These are phyloP conservation scores for Apis cerana DNA, from an alignment of 1,140 invertebrate species.

Conservation along the genomic window DNA sequence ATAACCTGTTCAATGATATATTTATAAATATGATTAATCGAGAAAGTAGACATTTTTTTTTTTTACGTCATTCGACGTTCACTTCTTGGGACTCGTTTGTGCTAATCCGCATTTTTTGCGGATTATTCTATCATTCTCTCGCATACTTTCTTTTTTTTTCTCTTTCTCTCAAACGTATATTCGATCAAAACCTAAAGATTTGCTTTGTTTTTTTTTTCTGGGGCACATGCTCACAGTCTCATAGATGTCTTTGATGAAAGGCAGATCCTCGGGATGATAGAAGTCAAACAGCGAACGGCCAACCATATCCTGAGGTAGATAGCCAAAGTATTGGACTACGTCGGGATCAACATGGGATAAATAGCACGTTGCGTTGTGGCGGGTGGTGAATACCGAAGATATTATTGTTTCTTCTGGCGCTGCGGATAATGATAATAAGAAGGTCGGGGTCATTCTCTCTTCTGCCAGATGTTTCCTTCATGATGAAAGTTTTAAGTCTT, in stretches of 20 bases:
- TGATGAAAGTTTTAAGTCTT: conserved; percentile 31
- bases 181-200: conserved; percentile 60
- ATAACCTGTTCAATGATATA: conserved; percentile 80
- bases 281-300: conserved; percentile 91
- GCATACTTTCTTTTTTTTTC: background rate
- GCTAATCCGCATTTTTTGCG: conserved; percentile 1
- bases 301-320: conserved; percentile 93
- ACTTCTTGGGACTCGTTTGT: conserved; percentile 21
- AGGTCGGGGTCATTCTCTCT: conserved; percentile 52
- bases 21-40: conserved; percentile 8
- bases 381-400: conserved; percentile 86
- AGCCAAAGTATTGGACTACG: conserved; percentile 91
- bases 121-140: conserved; percentile 3
- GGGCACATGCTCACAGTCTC: conserved; percentile 85
- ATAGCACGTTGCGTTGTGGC: conserved; percentile 88
- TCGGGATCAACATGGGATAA: conserved; percentile 90
- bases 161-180: conserved; percentile 48
- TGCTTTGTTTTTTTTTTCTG: conserved; percentile 23
- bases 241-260: conserved; percentile 90
- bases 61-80: conserved; percentile 14
- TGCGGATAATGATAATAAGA: conserved; percentile 71
- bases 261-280: conserved; percentile 93
- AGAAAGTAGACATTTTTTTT: background rate
- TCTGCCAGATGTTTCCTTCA: background rate
- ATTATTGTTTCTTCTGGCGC: conserved; percentile 84